phyloP scores from a whole-genome alignment of 1,140 invertebrate genomes.

The Psilanteris sp. region DNA sequence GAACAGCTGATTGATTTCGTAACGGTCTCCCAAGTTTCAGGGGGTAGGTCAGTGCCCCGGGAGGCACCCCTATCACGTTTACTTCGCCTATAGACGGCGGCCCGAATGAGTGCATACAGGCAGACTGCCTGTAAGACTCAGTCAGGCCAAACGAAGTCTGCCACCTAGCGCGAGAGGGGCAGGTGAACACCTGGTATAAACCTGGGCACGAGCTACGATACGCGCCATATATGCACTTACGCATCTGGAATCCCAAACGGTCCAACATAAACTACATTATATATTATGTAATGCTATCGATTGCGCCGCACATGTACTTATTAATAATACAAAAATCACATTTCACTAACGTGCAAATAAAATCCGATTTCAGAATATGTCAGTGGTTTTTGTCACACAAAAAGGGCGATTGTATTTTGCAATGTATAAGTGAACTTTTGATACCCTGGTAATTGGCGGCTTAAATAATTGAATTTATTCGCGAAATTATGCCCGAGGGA shows the following conservation, averaged over 20 bases:
- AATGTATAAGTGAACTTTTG: too few species aligned
- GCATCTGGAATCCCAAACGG: constrained; percentile 59
- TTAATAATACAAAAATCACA: too few species aligned
- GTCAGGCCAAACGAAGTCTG: constrained; percentile 59
- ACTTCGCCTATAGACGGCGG: constrained; percentile 27
- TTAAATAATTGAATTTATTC: too few species aligned
- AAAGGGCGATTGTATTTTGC: too few species aligned
- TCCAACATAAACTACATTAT: constrained; percentile 31
- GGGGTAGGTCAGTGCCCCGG: constrained; percentile 65
- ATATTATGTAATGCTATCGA: constrained; percentile 29
- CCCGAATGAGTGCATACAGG: constrained; percentile 35
- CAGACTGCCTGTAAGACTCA: constrained; percentile 33
- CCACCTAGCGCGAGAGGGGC: constrained; percentile 64
- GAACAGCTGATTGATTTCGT: constrained; percentile 65
- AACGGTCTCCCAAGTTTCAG: constrained; percentile 55
- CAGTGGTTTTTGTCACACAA: too few species aligned
- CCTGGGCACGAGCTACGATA: constrained; percentile 61
- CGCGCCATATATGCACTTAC: constrained; percentile 24
- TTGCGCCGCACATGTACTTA: not conserved
- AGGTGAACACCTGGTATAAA: constrained; percentile 65
- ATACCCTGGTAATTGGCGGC: too few species aligned
- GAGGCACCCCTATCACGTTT: constrained; percentile 57
- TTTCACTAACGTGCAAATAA: too few species aligned
- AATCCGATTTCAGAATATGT: too few species aligned
- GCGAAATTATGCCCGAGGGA: too few species aligned